Evolutionary conservation across 1,140 invertebrate genomes (phyloP).

Genomic region (Scylla paramamosain): DNA sequence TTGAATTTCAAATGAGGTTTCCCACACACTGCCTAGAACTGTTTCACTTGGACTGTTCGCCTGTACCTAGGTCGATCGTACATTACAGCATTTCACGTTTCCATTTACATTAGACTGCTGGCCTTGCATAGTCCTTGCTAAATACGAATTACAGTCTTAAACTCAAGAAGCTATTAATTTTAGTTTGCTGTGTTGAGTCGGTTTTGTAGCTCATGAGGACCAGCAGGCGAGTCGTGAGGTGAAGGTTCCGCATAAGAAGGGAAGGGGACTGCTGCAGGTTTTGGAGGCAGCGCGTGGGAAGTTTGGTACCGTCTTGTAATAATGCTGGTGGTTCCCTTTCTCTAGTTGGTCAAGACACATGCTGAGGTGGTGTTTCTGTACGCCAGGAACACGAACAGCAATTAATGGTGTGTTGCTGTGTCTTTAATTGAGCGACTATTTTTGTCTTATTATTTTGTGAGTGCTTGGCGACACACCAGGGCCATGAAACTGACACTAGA

Average conservation of each 20-base stretch:
- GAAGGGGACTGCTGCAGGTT: background rate
- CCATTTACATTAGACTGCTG: too few species aligned
- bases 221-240: background rate
- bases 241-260: background rate
- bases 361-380: conserved; percentile 1
- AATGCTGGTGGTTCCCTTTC: background rate
- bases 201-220: background rate
- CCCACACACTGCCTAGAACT: conserved; percentile 68
- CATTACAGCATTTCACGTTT: too few species aligned
- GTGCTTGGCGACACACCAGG: too few species aligned
- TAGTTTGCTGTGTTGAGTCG: background rate
- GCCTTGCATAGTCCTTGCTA: too few species aligned
- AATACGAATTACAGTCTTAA: background rate
- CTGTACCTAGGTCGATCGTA: background rate
- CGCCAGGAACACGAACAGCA: background rate
- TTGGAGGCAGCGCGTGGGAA: background rate
- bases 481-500: too few species aligned
- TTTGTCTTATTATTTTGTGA: too few species aligned
- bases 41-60: conserved; percentile 32
- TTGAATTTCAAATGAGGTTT: conserved; percentile 73
- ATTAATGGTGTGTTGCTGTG: background rate
- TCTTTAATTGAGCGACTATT: background rate
- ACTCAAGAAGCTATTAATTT: background rate
- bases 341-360: background rate
- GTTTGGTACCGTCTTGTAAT: background rate